These are phyloP conservation scores for Popillia japonica DNA, from an alignment of 1,140 invertebrate genomes.

Conservation along the genomic window DNA sequence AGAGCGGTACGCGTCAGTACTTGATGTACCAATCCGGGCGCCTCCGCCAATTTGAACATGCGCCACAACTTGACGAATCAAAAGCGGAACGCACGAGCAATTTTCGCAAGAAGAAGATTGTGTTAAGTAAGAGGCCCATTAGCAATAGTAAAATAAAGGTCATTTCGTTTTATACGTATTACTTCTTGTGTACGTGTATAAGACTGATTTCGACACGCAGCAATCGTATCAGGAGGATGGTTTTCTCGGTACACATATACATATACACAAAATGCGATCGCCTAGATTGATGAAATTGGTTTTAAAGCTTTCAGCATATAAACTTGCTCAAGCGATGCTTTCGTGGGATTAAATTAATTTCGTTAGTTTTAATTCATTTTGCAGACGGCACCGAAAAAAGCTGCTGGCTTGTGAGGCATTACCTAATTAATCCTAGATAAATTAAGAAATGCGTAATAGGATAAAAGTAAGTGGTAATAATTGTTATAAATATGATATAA, in stretches of 20 bases:
- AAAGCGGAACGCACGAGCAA: background rate
- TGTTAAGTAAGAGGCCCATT: slow-evolving; percentile 9
- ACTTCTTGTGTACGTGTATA: background rate
- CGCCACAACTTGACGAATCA: background rate
- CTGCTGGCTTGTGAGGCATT: too few relatives aligned
- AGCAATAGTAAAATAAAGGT: slow-evolving; percentile 2
- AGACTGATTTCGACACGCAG: background rate
- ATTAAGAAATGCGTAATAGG: too few relatives aligned
- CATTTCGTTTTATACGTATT: slow-evolving; percentile 13
- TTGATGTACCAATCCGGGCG: background rate
- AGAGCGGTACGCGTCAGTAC: background rate
- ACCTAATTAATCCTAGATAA: too few relatives aligned
- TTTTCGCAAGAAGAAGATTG: slow-evolving; percentile 10
- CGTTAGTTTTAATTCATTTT: background rate
- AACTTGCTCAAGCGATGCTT: background rate
- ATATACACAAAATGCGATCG: background rate
- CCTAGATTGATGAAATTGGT: slow-evolving; percentile 11
- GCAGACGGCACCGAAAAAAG: background rate
- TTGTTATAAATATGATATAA: too few relatives aligned
- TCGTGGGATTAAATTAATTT: background rate
- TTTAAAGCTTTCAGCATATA: slow-evolving; percentile 15
- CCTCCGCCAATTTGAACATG: slow-evolving; percentile 9
- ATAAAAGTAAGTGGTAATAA: too few relatives aligned
- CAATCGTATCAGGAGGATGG: too few relatives aligned
- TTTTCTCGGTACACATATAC: too few relatives aligned